Evolutionary conservation across 2,888 invertebrate genomes (phyloP), one percentile per base, ranked within the genome.

Genomic region (Oscheius sp.): DNA sequence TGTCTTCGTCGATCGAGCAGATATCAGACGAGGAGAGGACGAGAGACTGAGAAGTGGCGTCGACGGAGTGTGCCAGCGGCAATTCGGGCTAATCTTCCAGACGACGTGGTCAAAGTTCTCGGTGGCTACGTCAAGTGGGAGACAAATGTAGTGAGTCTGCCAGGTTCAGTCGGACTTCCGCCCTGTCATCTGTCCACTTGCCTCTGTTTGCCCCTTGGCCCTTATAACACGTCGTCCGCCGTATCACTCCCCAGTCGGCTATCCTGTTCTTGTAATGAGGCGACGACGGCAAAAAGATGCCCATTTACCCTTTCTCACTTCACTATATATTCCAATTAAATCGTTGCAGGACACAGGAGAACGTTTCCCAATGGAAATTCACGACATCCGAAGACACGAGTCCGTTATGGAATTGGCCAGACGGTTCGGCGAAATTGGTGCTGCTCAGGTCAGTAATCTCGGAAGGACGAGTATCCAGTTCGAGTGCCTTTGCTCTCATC

Each of bases 401-500:
- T 80, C 76, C 0, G 83, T 83, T 13, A 68, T 83, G 58, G 69
- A 76, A 43, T 59, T 83, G 63, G 81, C 80, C 1, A 66, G 81
- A 13, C 76, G 78, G 49, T 83, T 81, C 58, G 76, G 76, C 6
- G 78, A 79, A 49, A 76, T 77, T 2, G 74, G 71, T 0, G 82
- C 82, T 0, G 73, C 75, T 1, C 80, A 82, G 74, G 77, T 75
- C 13, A n/a, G 49, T 35, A 9, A 5, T 53, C 41, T 21, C 13
- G n/a, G n/a, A n/a, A n/a, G n/a, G n/a, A n/a, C n/a, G n/a, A n/a
- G 41, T 16, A 45, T 61, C 61, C 43, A 43, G 61, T 61, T 45
- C n/a, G 41, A 61, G 61, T 41, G 68, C 53, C 52, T 25, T 64
- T 43, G 35, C 18, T 64, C 29, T 25, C 21, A 58, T n/a, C 27